A percentile compares a stretch with the other conserved stretches of the same genome.
These are phyloP conservation scores for Rambutsinella grinnellia DNA, from an alignment of 2,888 invertebrate species.

Conservation along the genomic window DNA sequence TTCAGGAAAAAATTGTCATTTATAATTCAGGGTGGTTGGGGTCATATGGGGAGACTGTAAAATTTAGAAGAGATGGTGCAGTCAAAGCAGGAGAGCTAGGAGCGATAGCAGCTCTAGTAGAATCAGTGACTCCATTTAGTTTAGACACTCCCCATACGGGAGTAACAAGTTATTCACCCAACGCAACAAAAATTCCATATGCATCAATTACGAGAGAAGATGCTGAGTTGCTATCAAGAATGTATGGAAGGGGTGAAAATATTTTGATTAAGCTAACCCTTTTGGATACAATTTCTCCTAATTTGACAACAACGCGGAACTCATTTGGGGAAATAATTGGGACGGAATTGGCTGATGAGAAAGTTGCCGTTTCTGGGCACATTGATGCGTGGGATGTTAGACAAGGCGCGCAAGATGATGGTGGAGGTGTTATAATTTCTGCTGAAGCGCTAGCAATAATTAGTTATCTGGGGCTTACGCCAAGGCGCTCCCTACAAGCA, in stretches of 20 bases:
- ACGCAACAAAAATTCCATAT: conserved; percentile 77
- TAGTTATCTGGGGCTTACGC: conserved; percentile 75
- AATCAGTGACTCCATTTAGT: conserved; percentile 69
- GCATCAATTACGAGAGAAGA: conserved; percentile 85
- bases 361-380: conserved; percentile 85
- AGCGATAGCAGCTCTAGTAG: conserved; percentile 69
- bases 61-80: conserved; percentile 18
- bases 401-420: conserved; percentile 50
- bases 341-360: conserved; percentile 70
- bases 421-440: conserved; percentile 82
- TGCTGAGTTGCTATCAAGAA: conserved; percentile 79
- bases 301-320: conserved; percentile 75
- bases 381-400: conserved; percentile 75
- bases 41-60: conserved; percentile 29
- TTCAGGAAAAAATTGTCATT: conserved; percentile 45
- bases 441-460: conserved; percentile 81
- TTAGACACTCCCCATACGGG: conserved; percentile 70
- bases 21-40: conserved; percentile 49
- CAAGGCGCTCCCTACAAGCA: conserved; percentile 78
- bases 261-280: conserved; percentile 13
- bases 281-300: background rate
- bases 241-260: conserved; percentile 66
- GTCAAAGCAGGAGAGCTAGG: conserved; percentile 67
- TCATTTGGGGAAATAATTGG: conserved; percentile 79
- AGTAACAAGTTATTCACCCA: conserved; percentile 68